Conservation (phyloP, 1,140 invertebrate species). For the Sitodiplosis mosellana region DNA sequence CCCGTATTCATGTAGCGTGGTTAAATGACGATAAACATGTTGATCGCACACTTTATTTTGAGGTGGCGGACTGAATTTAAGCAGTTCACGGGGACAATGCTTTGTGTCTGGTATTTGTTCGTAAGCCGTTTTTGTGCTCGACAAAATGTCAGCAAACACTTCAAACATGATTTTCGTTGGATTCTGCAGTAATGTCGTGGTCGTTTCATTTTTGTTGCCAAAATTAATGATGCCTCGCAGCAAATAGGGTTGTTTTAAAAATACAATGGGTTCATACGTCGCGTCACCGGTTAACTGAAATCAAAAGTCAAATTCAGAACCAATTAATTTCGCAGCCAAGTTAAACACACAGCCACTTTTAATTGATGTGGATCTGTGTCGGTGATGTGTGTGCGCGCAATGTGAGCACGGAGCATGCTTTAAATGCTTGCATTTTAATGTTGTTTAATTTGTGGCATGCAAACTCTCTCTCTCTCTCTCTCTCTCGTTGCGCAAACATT, state of each 20-base stretch:
- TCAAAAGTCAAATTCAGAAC: not conserved
- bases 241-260: conserved; percentile 21
- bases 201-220: conserved; percentile 11
- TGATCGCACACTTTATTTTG: conserved; percentile 21
- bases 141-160: not conserved
- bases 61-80: conserved; percentile 22
- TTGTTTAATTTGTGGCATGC: conserved; percentile 9
- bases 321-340: conserved; percentile 12
- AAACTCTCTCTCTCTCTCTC: conserved; percentile 1
- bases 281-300: conserved; percentile 17
- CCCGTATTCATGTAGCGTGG: conserved; percentile 19
- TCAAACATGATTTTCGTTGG: conserved; percentile 11
- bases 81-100: conserved; percentile 22
- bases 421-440: not conserved
- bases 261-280: conserved; percentile 21
- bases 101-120: conserved; percentile 18
- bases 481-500: conserved; percentile 1
- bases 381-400: no score
- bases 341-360: conserved; percentile 9
- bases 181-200: conserved; percentile 13
- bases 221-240: conserved; percentile 18
- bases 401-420: conserved; percentile 8
- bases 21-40: conserved; percentile 22
- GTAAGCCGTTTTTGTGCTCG: conserved; percentile 11
- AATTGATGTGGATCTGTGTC: conserved; percentile 15